A percentile compares a stretch with the other conserved stretches of the same genome.
phyloP scores from a whole-genome alignment of 2,113 vertebrate genomes.

The Bos indicus region DNA sequence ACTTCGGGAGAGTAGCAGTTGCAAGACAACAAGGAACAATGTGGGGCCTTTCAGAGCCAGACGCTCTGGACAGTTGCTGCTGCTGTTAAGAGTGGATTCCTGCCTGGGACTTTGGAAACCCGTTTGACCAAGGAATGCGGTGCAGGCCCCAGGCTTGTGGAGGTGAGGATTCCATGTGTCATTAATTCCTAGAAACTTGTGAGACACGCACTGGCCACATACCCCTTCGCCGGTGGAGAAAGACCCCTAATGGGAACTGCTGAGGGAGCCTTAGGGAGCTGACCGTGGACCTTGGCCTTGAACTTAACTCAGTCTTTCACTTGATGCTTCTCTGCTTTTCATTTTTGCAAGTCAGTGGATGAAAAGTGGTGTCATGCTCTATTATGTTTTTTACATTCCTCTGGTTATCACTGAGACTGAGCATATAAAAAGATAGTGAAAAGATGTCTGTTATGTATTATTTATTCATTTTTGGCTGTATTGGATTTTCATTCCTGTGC shows the following conservation, averaged over 20 bases:
- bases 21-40: constrained; percentile 49
- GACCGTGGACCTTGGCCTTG: neutral
- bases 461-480: neutral
- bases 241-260: neutral
- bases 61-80: neutral
- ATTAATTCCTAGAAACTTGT: neutral
- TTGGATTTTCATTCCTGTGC: neutral
- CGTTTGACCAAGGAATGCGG: constrained; percentile 11
- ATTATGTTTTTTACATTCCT: neutral
- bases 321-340: neutral
- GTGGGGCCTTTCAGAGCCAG: constrained; percentile 25
- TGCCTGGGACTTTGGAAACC: constrained; percentile 56
- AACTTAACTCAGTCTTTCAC: fast-evolving
- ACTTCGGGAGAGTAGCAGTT: constrained; percentile 40
- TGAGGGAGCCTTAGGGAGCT: neutral
- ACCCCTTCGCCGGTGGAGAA: neutral
- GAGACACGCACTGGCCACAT: neutral
- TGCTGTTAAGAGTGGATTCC: constrained; percentile 48
- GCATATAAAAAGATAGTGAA: neutral
- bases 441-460: neutral
- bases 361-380: neutral
- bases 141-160: constrained; percentile 44
- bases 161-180: neutral
- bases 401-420: neutral
- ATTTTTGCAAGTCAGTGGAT: neutral